Base-by-base conservation (phyloP, 1,140 invertebrate species). In the Telenomus remus region DNA sequence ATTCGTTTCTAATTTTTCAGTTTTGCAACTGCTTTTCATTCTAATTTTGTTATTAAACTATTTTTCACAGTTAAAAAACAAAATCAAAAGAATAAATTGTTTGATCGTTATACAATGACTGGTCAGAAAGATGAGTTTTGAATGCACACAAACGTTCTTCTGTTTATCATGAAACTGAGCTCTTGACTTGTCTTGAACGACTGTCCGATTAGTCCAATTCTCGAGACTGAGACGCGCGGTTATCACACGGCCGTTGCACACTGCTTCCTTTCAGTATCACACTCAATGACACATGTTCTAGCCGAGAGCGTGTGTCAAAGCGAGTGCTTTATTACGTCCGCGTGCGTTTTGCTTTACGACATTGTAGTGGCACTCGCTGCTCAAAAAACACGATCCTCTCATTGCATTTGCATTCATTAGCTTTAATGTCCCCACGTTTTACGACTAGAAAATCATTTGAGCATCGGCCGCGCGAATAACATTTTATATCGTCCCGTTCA, bases 91-190 rank as follows among this genome's bases (percentile, higher is more conserved):
- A 39, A 39, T 11, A 39, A 39, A 39, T 39, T 27, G 1, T 27
- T 27, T 27, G 19, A 27, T n/a, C 2, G 6, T 27, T 6, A 27
- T 6, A 27, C 1, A 27, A 27, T 27, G 19, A 27, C 1, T 27
- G 19, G 19, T 27, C 71, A 57, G 56, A 19, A 37, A 66, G 66
- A 50, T 56, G 61, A 68, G 66, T 71, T 61, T 56, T 77, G 64
- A 1, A 27, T 73, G 43, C 71, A 48, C 34, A 82, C 78, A 82
- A 82, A 57, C 69, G 43, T 73, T 76, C 79, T 82, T 81, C 80
- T 83, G 81, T 82, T 82, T 75, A 76, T 48, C 60, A 74, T 69
- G 68, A 70, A 77, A 76, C 2, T 6, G 68, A 76, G 56, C 68
- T 72, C 75, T 75, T 72, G 65, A 76, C 15, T n/a, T 43, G 35